Base-by-base conservation (phyloP, 2,113 vertebrate species). In the Pseudonaja textilis region DNA sequence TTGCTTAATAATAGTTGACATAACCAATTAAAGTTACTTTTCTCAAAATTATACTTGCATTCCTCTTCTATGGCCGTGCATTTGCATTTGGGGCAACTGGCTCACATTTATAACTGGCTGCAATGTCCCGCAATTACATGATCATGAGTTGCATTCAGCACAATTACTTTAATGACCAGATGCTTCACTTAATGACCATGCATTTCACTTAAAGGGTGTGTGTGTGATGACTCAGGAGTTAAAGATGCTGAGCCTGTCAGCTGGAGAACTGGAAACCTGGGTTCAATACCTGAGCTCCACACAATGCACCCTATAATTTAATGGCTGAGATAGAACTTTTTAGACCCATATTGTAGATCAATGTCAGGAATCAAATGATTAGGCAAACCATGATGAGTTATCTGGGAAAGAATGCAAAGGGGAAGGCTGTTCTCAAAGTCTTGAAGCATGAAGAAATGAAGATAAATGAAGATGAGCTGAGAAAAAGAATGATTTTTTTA, bases 161-260 rank as follows among this genome's bases (percentile, higher is more conserved):
- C 26, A 64, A n/a, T n/a, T 11, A 4, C 29, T 64, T n/a, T 64
- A 64, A 64, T n/a, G 11, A 64, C 26, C 61, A 64, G 29, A 3
- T 29, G 26, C 10, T 64, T 64, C 26, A 64, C 59, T 64, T n/a
- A 64, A 64, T 64, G 59, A 64, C 11, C 26, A 61, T 10, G 3
- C 59, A 64, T 12, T 64, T 29, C 59, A 64, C 26, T 64, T 29
- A 64, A 64, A 29, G 61, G 26, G 26, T 29, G 26, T 29, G 12
- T n/a, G 2, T 7, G 0, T 5, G 2, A n/a, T n/a, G 61, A 25
- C 29, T n/a, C 3, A 12, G 12, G 4, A 12, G 0, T 16, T n/a
- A 69, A 69, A 69, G 4, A 69, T 14, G 64, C 12, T 69, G 20
- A 22, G 56, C 6, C 8, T 57, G 22, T 57, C 22, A 23, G 56